These are phyloP conservation scores for Heteromormyrus szaboi DNA, from an alignment of 2,797 vertebrate species.

Conservation along the genomic window DNA sequence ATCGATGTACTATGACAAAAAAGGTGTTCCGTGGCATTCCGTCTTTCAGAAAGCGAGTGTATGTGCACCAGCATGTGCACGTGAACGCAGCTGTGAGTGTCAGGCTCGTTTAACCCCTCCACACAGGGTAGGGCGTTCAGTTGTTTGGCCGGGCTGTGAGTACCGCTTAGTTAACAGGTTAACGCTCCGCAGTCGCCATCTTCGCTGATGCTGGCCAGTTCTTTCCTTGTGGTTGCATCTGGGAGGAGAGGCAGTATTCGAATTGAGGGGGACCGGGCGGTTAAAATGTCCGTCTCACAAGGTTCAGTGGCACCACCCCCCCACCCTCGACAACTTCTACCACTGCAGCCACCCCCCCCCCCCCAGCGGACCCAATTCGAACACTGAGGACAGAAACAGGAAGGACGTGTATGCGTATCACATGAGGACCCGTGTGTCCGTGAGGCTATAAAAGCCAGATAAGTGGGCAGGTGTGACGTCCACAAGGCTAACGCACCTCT, in stretches of 20 bases:
- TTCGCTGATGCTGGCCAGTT: neutral
- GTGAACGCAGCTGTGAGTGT: neutral
- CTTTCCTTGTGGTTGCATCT: neutral
- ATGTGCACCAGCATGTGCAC: neutral
- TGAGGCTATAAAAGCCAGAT: neutral
- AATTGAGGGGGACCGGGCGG: neutral
- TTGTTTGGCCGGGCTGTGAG: neutral
- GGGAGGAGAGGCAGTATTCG: neutral
- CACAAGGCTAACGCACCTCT: neutral
- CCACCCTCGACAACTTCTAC: neutral
- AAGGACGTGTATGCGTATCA: neutral
- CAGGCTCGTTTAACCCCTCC: neutral
- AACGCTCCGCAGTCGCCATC: neutral
- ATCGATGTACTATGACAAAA: neutral
- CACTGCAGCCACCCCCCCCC: neutral
- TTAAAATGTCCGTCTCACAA: neutral
- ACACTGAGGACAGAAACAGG: neutral
- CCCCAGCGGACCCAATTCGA: neutral
- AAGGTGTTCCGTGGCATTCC: neutral
- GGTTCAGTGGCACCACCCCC: neutral
- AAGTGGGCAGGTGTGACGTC: neutral
- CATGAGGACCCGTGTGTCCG: neutral
- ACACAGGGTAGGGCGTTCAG: neutral
- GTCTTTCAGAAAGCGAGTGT: slow-evolving; percentile 14
- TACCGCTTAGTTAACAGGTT: neutral